A percentile compares a stretch with the other conserved stretches of the same genome.
Conservation (phyloP, 1,140 invertebrate genomes). For the Temnothorax nylanderi region DNA sequence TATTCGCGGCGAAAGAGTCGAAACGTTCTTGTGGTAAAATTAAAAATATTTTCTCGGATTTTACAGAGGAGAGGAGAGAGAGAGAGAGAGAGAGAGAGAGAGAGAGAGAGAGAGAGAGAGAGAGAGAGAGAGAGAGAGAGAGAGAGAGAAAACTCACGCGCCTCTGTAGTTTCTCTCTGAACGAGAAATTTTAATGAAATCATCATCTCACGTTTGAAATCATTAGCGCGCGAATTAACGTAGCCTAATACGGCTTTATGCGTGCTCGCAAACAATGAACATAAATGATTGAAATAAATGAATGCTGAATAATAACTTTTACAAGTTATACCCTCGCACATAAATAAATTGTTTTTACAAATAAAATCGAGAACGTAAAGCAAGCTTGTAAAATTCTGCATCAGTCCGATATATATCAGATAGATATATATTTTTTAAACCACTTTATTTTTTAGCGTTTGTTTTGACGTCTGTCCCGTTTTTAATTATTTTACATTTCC, state of each 20-base stretch:
- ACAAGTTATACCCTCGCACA: neutral
- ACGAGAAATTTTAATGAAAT: slow-evolving; percentile 40
- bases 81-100: no score
- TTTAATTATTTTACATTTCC: slow-evolving; percentile 40
- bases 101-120: no score
- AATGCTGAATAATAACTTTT: neutral
- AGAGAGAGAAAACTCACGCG: neutral
- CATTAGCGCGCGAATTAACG: neutral
- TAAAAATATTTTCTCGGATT: slow-evolving; percentile 67
- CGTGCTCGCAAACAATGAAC: neutral
- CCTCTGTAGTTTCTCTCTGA: neutral
- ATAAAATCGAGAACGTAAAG: slow-evolving; percentile 3
- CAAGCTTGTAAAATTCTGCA: neutral
- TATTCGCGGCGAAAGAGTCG: neutral
- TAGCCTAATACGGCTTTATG: neutral
- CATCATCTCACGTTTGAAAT: neutral
- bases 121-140: no score
- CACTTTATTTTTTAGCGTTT: slow-evolving; percentile 4
- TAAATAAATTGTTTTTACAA: slow-evolving; percentile 1
- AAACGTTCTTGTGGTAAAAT: slow-evolving; percentile 36
- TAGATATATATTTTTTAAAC: slow-evolving; percentile 16
- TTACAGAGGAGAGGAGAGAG: neutral
- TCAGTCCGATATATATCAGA: slow-evolving; percentile 1
- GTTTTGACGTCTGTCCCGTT: slow-evolving; percentile 22
- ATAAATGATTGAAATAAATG: slow-evolving; percentile 15